Conservation (phyloP, 2,888 invertebrate genomes). For the Dryomyza anilis region DNA sequence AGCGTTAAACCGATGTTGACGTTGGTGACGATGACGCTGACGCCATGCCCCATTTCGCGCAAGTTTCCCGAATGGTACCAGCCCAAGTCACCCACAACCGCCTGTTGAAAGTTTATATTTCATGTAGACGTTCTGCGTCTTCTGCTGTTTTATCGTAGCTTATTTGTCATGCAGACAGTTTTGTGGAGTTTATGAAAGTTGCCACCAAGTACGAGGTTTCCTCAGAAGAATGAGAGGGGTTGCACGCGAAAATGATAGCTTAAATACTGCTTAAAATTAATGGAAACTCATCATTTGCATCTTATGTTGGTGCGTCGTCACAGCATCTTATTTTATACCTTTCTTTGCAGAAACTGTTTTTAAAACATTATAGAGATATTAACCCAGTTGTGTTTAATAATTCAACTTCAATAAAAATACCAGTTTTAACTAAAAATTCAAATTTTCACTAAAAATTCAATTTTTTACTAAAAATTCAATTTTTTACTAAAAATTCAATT, state of each 20-base stretch:
- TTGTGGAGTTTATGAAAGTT: slow-evolving; percentile 6
- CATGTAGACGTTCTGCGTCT: background rate
- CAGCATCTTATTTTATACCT: too few relatives aligned
- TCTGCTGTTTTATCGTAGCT: background rate
- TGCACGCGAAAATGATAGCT: background rate
- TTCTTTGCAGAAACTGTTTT: too few relatives aligned
- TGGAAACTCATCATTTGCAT: background rate
- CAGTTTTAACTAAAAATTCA: too few relatives aligned
- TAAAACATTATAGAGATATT: too few relatives aligned
- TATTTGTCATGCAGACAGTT: slow-evolving; percentile 2
- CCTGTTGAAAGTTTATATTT: slow-evolving; percentile 5
- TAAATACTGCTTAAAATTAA: slow-evolving; percentile 20
- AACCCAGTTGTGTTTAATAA: too few relatives aligned
- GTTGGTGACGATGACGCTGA: background rate
- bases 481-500: too few relatives aligned
- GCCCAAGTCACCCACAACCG: background rate
- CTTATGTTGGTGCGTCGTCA: too few relatives aligned
- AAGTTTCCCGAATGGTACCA: too few relatives aligned
- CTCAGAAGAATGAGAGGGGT: background rate
- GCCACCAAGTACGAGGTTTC: background rate
- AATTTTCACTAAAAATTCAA: too few relatives aligned
- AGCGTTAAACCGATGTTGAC: slow-evolving; percentile 33
- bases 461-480: too few relatives aligned
- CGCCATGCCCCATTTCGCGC: background rate
- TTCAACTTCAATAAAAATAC: too few relatives aligned